These are phyloP conservation scores for Silurus asotus DNA, from an alignment of 2,113 vertebrate genomes.

Conservation along the genomic window DNA sequence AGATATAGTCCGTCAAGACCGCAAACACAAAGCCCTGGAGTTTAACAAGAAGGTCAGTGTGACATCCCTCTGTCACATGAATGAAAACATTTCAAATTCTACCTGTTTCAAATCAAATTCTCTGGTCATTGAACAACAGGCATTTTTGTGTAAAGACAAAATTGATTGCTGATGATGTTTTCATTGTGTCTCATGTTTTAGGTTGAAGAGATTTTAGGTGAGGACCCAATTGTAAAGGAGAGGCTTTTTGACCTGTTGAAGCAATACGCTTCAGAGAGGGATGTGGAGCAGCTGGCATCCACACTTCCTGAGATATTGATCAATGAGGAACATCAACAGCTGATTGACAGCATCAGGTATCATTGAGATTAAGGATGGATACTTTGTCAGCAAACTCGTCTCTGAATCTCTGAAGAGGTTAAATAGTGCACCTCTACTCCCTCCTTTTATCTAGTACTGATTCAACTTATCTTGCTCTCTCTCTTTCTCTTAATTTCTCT, in stretches of 20 bases:
- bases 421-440: not conserved
- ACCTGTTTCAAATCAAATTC: not conserved
- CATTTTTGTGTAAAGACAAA: not conserved
- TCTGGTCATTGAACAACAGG: not conserved
- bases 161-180: slow-evolving; percentile 5
- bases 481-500: not conserved
- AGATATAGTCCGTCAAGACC: slow-evolving; percentile 72
- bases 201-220: slow-evolving; percentile 87
- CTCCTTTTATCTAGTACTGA: not conserved
- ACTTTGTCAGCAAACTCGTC: not conserved
- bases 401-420: not conserved
- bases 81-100: not conserved
- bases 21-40: slow-evolving; percentile 87
- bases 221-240: slow-evolving; percentile 84
- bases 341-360: slow-evolving; percentile 95
- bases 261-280: slow-evolving; percentile 85
- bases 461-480: not conserved
- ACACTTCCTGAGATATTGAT: slow-evolving; percentile 82
- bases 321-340: slow-evolving; percentile 79
- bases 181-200: slow-evolving; percentile 56
- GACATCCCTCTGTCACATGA: not conserved
- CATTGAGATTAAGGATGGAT: not conserved
- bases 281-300: slow-evolving; percentile 83
- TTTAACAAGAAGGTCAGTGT: slow-evolving; percentile 85
- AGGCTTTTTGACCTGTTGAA: slow-evolving; percentile 85